These are phyloP conservation scores for Euspilapteryx auroguttella DNA, from an alignment of 2,888 invertebrate species.

Conservation along the genomic window DNA sequence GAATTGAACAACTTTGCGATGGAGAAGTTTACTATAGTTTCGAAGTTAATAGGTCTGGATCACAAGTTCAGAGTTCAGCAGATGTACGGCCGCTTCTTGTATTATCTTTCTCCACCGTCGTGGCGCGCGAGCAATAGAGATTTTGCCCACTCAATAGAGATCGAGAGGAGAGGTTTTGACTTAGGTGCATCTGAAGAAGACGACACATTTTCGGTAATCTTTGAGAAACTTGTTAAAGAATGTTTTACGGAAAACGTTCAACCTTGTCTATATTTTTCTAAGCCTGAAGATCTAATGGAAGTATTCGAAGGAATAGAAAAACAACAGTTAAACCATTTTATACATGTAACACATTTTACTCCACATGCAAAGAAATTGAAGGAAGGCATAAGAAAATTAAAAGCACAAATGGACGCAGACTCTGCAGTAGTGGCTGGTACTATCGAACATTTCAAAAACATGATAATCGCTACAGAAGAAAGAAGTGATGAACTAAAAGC, in stretches of 20 bases:
- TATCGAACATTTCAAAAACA: slow-evolving; percentile 25
- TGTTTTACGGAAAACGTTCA: slow-evolving; percentile 25
- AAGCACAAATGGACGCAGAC: slow-evolving; percentile 29
- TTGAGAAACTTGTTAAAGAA: slow-evolving; percentile 52
- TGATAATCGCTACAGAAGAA: too few species aligned
- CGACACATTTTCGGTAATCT: slow-evolving; percentile 33
- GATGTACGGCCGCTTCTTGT: slow-evolving; percentile 70
- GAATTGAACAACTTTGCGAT: slow-evolving; percentile 41
- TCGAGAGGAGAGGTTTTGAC: slow-evolving; percentile 44
- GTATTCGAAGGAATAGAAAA: slow-evolving; percentile 64
- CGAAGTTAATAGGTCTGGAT: slow-evolving; percentile 61
- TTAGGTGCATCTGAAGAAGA: slow-evolving; percentile 28
- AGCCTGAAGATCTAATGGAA: slow-evolving; percentile 54
- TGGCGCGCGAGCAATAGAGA: slow-evolving; percentile 61
- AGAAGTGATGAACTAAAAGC: slow-evolving; percentile 49
- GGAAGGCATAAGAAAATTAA: slow-evolving; percentile 39
- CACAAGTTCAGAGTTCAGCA: slow-evolving; percentile 65
- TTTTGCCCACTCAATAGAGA: slow-evolving; percentile 42
- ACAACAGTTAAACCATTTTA: slow-evolving; percentile 65
- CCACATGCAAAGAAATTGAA: slow-evolving; percentile 50
- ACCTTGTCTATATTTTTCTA: slow-evolving; percentile 59
- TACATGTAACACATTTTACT: slow-evolving; percentile 60
- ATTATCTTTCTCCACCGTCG: slow-evolving; percentile 63
- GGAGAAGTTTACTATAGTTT: slow-evolving; percentile 27
- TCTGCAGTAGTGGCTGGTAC: slow-evolving; percentile 16